Conservation (phyloP, 2,888 invertebrate genomes). For the Drosophila demipolita region DNA sequence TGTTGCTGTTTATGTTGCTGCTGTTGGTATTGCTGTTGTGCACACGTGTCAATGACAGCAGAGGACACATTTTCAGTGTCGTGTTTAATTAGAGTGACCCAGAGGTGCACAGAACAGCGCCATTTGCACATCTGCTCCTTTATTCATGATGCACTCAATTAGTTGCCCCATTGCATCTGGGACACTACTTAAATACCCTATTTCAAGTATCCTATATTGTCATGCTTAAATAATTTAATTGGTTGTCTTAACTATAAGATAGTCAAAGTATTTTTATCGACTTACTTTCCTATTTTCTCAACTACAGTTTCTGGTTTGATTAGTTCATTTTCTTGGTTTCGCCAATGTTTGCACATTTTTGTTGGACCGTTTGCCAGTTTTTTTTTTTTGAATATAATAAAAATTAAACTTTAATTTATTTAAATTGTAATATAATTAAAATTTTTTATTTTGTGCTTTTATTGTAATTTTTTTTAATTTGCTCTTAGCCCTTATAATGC, state of each 20-base stretch:
- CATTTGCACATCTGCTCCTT: conserved; percentile 31
- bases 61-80: conserved; percentile 77
- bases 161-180: neutral
- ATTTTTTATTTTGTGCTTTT: neutral
- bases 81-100: conserved; percentile 78
- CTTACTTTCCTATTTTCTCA: neutral
- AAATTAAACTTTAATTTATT: too few relatives aligned
- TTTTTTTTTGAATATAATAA: too few relatives aligned
- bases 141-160: conserved; percentile 36
- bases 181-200: neutral
- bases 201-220: neutral
- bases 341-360: neutral
- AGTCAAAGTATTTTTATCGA: neutral
- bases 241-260: neutral
- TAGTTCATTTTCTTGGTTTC: neutral
- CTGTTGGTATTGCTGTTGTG: conserved; percentile 36
- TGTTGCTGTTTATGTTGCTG: conserved; percentile 17
- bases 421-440: neutral
- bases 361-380: too few relatives aligned
- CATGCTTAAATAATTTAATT: neutral
- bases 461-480: neutral
- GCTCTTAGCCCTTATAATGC: neutral
- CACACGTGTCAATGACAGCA: conserved; percentile 78
- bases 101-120: conserved; percentile 54
- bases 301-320: neutral